A percentile compares a stretch with the other conserved stretches of the same genome.
These are phyloP conservation scores for Pollenia labialis DNA, from an alignment of 2,888 invertebrate species.

Conservation along the genomic window DNA sequence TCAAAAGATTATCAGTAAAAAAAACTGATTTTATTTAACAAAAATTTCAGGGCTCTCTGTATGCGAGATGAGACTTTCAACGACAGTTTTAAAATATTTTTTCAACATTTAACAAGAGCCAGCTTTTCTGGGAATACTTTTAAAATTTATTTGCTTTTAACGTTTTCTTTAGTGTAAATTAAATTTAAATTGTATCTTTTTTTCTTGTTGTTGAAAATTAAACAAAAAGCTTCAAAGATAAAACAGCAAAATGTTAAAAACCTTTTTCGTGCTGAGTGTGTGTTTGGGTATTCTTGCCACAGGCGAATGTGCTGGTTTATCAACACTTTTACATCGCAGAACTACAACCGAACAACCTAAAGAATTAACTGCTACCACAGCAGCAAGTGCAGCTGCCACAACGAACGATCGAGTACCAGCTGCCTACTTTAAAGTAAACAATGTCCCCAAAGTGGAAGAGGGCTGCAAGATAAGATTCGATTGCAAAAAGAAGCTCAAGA, in stretches of 20 bases:
- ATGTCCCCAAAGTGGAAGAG: slow-evolving; percentile 74
- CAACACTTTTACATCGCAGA: background rate
- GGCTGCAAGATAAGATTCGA: slow-evolving; percentile 76
- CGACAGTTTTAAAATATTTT: slow-evolving; percentile 9
- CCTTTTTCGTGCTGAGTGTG: slow-evolving; percentile 23
- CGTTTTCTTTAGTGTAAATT: background rate
- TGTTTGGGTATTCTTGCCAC: slow-evolving; percentile 25
- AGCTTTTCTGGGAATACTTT: background rate
- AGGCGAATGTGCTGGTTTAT: slow-evolving; percentile 17
- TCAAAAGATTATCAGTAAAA: slow-evolving; percentile 65
- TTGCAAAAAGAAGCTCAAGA: slow-evolving; percentile 78
- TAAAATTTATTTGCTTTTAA: background rate
- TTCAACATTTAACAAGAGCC: slow-evolving; percentile 21
- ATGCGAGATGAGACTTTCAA: background rate
- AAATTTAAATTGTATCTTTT: background rate
- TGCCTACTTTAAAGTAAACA: slow-evolving; percentile 63
- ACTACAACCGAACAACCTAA: slow-evolving; percentile 40
- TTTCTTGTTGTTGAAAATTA: background rate
- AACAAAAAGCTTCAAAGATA: background rate
- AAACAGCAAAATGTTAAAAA: slow-evolving; percentile 52
- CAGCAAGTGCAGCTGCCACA: slow-evolving; percentile 62
- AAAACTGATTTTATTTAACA: background rate
- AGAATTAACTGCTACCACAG: slow-evolving; percentile 20
- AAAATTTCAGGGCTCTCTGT: background rate
- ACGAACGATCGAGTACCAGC: slow-evolving; percentile 43